Percentiles rank a stretch among this genome's conserved stretches.
phyloP scores from a whole-genome alignment of 1,140 invertebrate genomes.

The Physella acuta region DNA sequence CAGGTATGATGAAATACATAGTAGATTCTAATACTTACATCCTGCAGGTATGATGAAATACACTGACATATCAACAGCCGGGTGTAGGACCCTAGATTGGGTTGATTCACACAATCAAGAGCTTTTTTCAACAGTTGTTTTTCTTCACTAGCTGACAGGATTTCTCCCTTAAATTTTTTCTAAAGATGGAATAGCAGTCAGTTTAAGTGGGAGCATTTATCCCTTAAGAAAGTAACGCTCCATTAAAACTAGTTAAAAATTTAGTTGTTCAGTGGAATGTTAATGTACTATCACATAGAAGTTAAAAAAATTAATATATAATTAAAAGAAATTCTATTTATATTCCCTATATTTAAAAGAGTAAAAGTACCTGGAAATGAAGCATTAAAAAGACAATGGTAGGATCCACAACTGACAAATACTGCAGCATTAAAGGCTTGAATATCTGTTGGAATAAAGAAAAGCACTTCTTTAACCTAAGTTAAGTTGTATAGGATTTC shows the following conservation, averaged over 20 bases:
- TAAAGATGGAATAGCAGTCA: no score
- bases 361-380: slow-evolving; percentile 3
- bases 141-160: slow-evolving; percentile 4
- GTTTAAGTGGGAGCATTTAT: no score
- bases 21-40: slow-evolving; percentile 4
- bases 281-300: no score
- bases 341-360: background rate
- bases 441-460: slow-evolving; percentile 6
- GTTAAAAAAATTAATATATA: no score
- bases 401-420: background rate
- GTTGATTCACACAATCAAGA: background rate
- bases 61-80: background rate
- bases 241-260: no score
- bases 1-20: no score
- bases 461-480: background rate
- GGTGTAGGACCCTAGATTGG: background rate
- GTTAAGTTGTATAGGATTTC: background rate
- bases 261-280: no score
- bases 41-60: slow-evolving; percentile 6
- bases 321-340: no score
- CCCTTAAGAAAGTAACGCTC: no score
- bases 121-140: background rate
- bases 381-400: slow-evolving; percentile 12
- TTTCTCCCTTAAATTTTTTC: slow-evolving; percentile 8
- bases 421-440: slow-evolving; percentile 20